Conservation (phyloP, 2,113 vertebrate genomes). For the Scolopax mira region DNA sequence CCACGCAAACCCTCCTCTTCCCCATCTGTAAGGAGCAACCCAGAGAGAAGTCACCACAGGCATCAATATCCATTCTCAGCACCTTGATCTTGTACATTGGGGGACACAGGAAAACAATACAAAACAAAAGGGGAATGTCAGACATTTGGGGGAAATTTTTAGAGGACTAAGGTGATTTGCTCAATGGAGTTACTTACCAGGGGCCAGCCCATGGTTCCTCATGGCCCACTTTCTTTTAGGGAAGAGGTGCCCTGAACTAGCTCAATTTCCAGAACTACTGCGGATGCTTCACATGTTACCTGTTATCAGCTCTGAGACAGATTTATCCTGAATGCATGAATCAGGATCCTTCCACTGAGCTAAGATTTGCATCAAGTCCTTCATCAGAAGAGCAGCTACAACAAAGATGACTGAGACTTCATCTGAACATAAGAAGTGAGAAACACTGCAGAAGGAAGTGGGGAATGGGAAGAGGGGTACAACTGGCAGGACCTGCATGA, state of each 20-base stretch:
- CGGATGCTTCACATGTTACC: background rate
- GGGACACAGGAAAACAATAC: background rate
- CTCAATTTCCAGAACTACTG: background rate
- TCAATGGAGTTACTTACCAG: background rate
- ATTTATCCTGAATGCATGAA: background rate
- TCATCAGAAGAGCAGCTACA: background rate
- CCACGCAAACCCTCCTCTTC: background rate
- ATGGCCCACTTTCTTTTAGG: background rate
- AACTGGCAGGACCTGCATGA: background rate
- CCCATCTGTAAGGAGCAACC: background rate
- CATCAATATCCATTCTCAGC: background rate
- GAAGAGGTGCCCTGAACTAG: background rate
- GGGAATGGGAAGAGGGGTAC: background rate
- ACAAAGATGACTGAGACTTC: background rate
- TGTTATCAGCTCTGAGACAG: background rate
- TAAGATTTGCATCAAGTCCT: background rate
- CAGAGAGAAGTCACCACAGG: background rate
- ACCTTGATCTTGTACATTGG: background rate
- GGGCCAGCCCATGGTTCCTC: background rate
- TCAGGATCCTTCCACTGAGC: background rate
- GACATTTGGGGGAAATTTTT: background rate
- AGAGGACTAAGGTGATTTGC: background rate
- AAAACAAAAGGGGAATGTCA: background rate
- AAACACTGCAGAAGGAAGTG: background rate
- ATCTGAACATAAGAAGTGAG: background rate